These are phyloP conservation scores for Porites evermanni DNA, from an alignment of 92 coral and sea anemone genomes.

Conservation along the genomic window DNA sequence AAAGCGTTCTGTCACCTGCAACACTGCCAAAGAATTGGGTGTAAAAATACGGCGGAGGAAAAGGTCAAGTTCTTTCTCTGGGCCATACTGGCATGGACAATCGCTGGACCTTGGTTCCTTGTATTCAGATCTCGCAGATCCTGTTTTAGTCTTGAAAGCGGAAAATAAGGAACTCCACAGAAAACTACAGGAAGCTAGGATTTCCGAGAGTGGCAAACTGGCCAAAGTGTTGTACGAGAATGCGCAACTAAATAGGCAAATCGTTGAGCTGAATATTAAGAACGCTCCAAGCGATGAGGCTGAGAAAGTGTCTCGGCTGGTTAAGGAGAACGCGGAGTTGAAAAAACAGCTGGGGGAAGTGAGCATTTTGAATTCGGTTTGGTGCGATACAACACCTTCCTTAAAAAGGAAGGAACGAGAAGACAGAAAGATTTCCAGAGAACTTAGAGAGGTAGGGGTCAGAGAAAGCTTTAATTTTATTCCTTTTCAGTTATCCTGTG, in stretches of 20 bases:
- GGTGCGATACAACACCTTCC: slow-evolving; percentile 72
- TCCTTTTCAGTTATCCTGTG: too few species aligned
- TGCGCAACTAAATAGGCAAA: slow-evolving; percentile 72
- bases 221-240: slow-evolving; percentile 80
- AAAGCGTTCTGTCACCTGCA: slow-evolving; percentile 72
- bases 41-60: slow-evolving; percentile 28
- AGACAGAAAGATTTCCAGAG: slow-evolving; percentile 62
- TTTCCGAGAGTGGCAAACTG: slow-evolving; percentile 79
- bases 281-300: slow-evolving; percentile 48
- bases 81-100: slow-evolving; percentile 29
- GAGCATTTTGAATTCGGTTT: slow-evolving; percentile 80
- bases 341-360: slow-evolving; percentile 88
- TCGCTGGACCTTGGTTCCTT: slow-evolving; percentile 33
- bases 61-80: slow-evolving; percentile 31
- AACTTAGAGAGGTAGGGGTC: slow-evolving; percentile 72
- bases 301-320: slow-evolving; percentile 67
- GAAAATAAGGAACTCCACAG: slow-evolving; percentile 72
- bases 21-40: slow-evolving; percentile 34
- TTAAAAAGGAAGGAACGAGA: slow-evolving; percentile 57
- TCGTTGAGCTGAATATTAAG: slow-evolving; percentile 61
- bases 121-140: slow-evolving; percentile 27
- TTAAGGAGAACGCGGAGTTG: slow-evolving; percentile 78
- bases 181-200: slow-evolving; percentile 70
- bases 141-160: slow-evolving; percentile 49
- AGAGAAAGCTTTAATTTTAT: too few species aligned